A percentile compares a stretch with the other conserved stretches of the same genome.
phyloP scores from a whole-genome alignment of 1,140 invertebrate genomes.

The Drosophila sechellia region DNA sequence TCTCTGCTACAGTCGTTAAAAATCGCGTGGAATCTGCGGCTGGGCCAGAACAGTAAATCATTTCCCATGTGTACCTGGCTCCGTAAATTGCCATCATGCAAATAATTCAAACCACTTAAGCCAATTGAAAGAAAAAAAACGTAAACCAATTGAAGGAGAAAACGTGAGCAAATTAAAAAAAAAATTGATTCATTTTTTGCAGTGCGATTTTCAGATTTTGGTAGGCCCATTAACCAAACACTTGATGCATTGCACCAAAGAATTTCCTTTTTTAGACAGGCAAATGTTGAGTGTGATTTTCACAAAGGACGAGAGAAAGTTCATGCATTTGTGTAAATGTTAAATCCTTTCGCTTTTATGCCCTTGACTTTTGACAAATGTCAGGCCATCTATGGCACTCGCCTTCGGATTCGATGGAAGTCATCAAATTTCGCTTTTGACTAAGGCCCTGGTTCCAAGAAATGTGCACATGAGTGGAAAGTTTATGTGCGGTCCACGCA shows the following conservation, averaged over 20 bases:
- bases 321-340: constrained; percentile 6
- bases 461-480: constrained; percentile 21
- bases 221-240: constrained; percentile 4
- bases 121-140: neutral
- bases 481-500: constrained; percentile 44
- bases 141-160: neutral
- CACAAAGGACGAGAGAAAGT: neutral
- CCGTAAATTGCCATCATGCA: constrained; percentile 35
- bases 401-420: constrained; percentile 12
- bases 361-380: constrained; percentile 50
- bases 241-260: neutral
- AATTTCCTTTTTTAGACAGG: constrained; percentile 3
- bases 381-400: constrained; percentile 27
- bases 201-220: constrained; percentile 8
- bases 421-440: constrained; percentile 35
- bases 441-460: constrained; percentile 11
- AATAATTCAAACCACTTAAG: constrained; percentile 45
- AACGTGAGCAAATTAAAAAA: neutral
- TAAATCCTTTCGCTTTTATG: constrained; percentile 23
- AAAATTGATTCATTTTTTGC: neutral
- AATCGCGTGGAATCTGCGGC: constrained; percentile 14
- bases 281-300: constrained; percentile 27
- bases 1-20: constrained; percentile 22
- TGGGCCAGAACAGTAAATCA: constrained; percentile 26
- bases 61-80: constrained; percentile 15